Evolutionary conservation across 2,797 vertebrate species (phyloP).

Genomic region (Vireo griseus): DNA sequence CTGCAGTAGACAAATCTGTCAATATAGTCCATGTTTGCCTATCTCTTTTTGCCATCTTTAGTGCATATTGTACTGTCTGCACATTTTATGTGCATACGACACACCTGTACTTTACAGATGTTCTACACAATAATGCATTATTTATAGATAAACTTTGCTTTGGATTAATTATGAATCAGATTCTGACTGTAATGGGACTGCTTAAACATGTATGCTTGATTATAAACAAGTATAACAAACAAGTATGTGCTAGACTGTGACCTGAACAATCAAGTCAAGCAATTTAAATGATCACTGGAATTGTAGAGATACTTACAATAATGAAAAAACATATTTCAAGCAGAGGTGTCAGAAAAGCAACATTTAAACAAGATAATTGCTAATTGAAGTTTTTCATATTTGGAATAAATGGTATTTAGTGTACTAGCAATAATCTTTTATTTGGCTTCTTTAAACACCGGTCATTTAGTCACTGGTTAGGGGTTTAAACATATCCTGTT

Average conservation of each 20-base stretch:
- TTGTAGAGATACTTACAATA: neutral
- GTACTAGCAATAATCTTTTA: neutral
- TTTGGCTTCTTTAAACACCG: neutral
- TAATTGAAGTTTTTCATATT: neutral
- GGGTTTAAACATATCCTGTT: neutral
- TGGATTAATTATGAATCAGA: constrained; percentile 56
- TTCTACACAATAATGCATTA: constrained; percentile 26
- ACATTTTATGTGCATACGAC: neutral
- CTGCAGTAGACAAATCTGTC: neutral
- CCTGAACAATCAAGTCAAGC: constrained; percentile 24
- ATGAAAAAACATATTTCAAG: constrained; percentile 1
- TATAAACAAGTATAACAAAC: constrained; percentile 20
- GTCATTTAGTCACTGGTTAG: neutral
- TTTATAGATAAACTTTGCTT: constrained; percentile 46
- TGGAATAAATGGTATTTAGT: neutral
- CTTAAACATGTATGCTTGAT: constrained; percentile 31
- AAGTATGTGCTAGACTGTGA: neutral
- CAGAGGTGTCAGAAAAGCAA: neutral
- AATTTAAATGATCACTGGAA: constrained; percentile 9
- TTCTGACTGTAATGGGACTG: neutral
- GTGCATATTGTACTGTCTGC: neutral
- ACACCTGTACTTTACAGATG: constrained; percentile 30
- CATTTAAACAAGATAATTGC: neutral
- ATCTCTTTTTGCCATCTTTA: neutral
- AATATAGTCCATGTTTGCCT: neutral